Evolutionary conservation across 2,113 vertebrate species (phyloP), one percentile per base, ranked within the genome.

Genomic region (Ammodytes marinus): DNA sequence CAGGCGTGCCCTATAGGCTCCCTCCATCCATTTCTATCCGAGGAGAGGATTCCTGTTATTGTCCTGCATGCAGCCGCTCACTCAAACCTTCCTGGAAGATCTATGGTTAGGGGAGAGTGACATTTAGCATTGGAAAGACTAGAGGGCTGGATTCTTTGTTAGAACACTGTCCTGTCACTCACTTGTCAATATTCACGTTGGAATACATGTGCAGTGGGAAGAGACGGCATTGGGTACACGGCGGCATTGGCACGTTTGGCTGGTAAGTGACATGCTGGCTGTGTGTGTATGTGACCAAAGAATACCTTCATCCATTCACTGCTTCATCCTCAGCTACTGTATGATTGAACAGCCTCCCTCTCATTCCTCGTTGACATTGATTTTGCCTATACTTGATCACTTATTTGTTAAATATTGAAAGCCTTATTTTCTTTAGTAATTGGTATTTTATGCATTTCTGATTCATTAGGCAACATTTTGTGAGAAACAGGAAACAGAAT

Each of bases 31-130:
- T 87, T 69, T 66, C 68, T 84, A 61, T 50, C 79, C 82, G 66
- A 83, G 74, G 40, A 77, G 81, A 81, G 82, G 78, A 86, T 88
- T 83, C 78, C 59, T 93, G 61, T 91, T 93, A 84, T 91, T 94
- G 84, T 90, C 67, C 77, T 82, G 86, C 82, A 90, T 91, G 69
- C 74, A 65, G 63, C 54, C 27, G 27, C 47, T 27, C 15, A 1
- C 60, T 43, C 15, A 6, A 50, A 59, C 17, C 73, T 74, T 74
- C 57, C 73, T 43, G 58, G 27, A 60, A 43, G 54, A 63, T 66
- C 59, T 72, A 55, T 75, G 84, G 57, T 75, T 80, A 53, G 69
- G 13, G 52, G 5, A 55, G 46, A 27, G 55, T 65, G 43, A 74
- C 50, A 69, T 27, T 59, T 39, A 46, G 4, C 71, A 27, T 55